Base-by-base conservation (phyloP, 2,113 vertebrate genomes). In the Dromas ardeola region DNA sequence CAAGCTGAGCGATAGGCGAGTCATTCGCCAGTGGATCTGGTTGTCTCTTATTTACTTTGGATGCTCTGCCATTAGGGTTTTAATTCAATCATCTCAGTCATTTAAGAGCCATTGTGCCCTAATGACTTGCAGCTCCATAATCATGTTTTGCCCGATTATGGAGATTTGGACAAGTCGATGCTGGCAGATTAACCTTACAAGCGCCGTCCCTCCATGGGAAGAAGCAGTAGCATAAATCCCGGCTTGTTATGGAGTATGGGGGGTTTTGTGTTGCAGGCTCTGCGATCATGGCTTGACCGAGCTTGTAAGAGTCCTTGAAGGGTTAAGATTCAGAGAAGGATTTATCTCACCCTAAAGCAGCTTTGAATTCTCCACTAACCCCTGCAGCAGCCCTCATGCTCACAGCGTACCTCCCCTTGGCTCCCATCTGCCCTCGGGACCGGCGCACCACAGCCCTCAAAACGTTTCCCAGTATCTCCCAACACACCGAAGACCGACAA, bases 81-180 rank as follows among this genome's bases (percentile, higher is more conserved):
- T 97, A 97, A 97, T 97, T 96, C 88, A 96, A 97, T 97, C 86
- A 97, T 97, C 86, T 81, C 84, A 61, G 94, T 62, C 95, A 88
- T 92, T 95, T 93, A 95, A 95, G 55, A 96, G 95, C 66, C 83
- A 86, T 69, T 95, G 90, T 81, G 76, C 86, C 76, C 97, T 97
- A 95, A 94, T 93, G 76, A 92, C 84, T 62, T 11, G 34, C 61
- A 90, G 77, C 59, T 90, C 72, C 69, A 50, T 96, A 95, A 97
- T 96, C 93, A 93, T 38, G 80, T 95, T 97, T 96, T 88, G 69
- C 52, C 91, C 88, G 72, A 94, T 96, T 93, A 96, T 25, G 70
- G 74, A 87, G 92, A 86, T 81, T 72, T 71, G 79, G 79, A 43
- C 86, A 59, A 91, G 66, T 50, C 86, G 53, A 89, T 78, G 95